phyloP scores from a whole-genome alignment of 2,888 invertebrate genomes.

The Aleiodes testaceus region DNA sequence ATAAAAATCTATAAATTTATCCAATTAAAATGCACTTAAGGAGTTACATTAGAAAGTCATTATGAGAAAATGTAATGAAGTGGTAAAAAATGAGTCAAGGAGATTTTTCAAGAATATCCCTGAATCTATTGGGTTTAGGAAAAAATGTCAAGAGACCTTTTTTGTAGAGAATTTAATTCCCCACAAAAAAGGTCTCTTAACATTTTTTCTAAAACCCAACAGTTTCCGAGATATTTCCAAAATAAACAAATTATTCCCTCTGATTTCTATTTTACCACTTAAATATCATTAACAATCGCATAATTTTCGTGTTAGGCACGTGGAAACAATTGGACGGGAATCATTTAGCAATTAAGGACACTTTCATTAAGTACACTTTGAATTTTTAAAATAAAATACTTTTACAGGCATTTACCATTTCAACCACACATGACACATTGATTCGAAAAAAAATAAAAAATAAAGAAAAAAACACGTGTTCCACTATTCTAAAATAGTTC shows the following conservation, averaged over 20 bases:
- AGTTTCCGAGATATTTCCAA: too few relatives aligned
- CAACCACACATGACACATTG: constrained; percentile 5
- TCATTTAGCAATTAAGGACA: constrained; percentile 57
- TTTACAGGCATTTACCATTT: constrained; percentile 13
- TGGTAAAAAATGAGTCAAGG: too few relatives aligned
- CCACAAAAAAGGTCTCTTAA: too few relatives aligned
- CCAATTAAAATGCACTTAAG: constrained; percentile 27
- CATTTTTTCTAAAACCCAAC: too few relatives aligned
- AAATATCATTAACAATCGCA: neutral
- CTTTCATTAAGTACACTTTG: constrained; percentile 66
- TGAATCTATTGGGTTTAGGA: too few relatives aligned
- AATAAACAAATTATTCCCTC: too few relatives aligned
- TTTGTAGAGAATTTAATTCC: too few relatives aligned
- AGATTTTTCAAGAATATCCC: too few relatives aligned
- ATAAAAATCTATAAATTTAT: constrained; percentile 8
- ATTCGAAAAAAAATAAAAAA: neutral
- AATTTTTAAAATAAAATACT: constrained; percentile 33
- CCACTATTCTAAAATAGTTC: neutral
- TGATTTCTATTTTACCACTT: too few relatives aligned
- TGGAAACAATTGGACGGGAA: constrained; percentile 7
- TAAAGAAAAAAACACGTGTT: too few relatives aligned
- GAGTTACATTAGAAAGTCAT: constrained; percentile 20
- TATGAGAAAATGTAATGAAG: constrained; percentile 6
- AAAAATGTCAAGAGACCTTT: too few relatives aligned
- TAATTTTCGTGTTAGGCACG: constrained; percentile 1